Percentiles rank a stretch among this genome's conserved stretches.
Evolutionary conservation across 2,888 invertebrate genomes (phyloP).

Genomic region (Scaeva pyrastri): DNA sequence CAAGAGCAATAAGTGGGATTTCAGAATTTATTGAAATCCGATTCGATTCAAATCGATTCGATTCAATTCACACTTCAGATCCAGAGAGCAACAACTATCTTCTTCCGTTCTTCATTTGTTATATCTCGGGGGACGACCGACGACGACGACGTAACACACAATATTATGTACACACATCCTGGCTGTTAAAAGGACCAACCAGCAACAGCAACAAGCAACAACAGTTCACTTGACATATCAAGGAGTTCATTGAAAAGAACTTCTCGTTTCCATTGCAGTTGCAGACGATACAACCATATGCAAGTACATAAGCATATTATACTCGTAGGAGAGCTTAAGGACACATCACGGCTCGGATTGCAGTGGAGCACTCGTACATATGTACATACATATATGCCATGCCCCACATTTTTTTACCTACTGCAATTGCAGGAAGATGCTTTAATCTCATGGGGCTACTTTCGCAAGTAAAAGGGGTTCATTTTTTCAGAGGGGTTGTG

Average conservation of each 20-base stretch:
- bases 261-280: slow-evolving; percentile 60
- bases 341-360: slow-evolving; percentile 21
- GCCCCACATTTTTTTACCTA: slow-evolving; percentile 23
- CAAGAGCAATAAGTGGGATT: slow-evolving; percentile 39
- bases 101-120: too few species aligned
- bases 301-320: not conserved
- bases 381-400: too few species aligned
- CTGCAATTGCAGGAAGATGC: slow-evolving; percentile 4
- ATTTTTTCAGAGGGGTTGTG: not conserved
- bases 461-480: slow-evolving; percentile 26
- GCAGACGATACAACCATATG: slow-evolving; percentile 21
- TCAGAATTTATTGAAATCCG: slow-evolving; percentile 61
- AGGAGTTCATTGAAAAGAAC: slow-evolving; percentile 68
- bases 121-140: not conserved
- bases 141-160: not conserved
- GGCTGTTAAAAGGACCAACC: slow-evolving; percentile 46
- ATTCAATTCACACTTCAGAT: slow-evolving; percentile 28
- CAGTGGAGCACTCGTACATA: slow-evolving; percentile 5
- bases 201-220: slow-evolving; percentile 34
- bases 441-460: slow-evolving; percentile 46
- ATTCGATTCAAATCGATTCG: slow-evolving; percentile 55
- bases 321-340: slow-evolving; percentile 19
- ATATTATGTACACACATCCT: not conserved
- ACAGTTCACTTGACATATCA: slow-evolving; percentile 70
- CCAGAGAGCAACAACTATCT: slow-evolving; percentile 31